Conservation (phyloP, 2,888 invertebrate species). For the Diaperis boleti region DNA sequence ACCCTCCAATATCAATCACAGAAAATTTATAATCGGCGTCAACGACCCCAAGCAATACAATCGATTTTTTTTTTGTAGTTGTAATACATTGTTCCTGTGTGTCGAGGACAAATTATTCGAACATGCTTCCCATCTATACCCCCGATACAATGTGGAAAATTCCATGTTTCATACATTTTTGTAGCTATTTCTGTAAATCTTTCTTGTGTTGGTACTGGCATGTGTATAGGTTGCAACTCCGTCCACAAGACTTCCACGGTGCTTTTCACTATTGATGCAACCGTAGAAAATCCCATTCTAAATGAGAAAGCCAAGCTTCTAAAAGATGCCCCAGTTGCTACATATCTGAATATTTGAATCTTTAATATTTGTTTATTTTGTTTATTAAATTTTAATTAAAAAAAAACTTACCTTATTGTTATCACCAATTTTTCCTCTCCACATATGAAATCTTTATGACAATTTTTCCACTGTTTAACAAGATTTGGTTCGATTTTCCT, state of each 20-base stretch:
- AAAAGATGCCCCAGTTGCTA: slow-evolving; percentile 27
- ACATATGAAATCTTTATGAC: too few species aligned
- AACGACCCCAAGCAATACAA: slow-evolving; percentile 42
- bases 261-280: slow-evolving; percentile 38
- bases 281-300: slow-evolving; percentile 39
- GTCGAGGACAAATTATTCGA: slow-evolving; percentile 37
- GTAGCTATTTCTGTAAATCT: slow-evolving; percentile 21
- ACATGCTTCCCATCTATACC: slow-evolving; percentile 43
- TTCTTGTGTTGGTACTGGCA: slow-evolving; percentile 32
- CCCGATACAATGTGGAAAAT: slow-evolving; percentile 33
- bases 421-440: too few species aligned
- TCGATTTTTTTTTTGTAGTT: slow-evolving; percentile 44
- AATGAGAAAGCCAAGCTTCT: slow-evolving; percentile 40
- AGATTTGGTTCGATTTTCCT: too few species aligned
- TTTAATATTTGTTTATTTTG: too few species aligned
- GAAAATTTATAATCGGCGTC: slow-evolving; percentile 43
- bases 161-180: slow-evolving; percentile 24
- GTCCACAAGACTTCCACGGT: slow-evolving; percentile 35
- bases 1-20: slow-evolving; percentile 46
- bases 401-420: too few species aligned
- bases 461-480: too few species aligned
- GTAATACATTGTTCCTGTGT: slow-evolving; percentile 43
- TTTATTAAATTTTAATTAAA: too few species aligned
- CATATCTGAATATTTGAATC: slow-evolving; percentile 9
- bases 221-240: slow-evolving; percentile 33